A percentile compares a stretch with the other conserved stretches of the same genome.
Conservation (phyloP, 2,797 vertebrate genomes). For the Amblyopsis hoosieri region DNA sequence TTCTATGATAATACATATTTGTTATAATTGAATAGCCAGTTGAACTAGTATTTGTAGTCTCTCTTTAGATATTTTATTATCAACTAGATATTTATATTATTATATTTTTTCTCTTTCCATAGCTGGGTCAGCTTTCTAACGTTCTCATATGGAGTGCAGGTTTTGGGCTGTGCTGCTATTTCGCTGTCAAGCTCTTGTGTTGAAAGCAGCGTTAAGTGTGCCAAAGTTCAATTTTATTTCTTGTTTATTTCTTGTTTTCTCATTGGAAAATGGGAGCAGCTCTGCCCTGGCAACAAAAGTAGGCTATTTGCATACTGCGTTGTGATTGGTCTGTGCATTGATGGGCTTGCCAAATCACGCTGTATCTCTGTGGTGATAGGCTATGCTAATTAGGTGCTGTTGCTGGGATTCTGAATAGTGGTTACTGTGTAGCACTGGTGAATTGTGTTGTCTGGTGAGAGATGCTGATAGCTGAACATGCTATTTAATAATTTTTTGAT, state of each 20-base stretch:
- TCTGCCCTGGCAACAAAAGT: slow-evolving; percentile 99
- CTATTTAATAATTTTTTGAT: slow-evolving; percentile 89
- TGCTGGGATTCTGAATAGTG: slow-evolving; percentile 95
- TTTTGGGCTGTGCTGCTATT: slow-evolving; percentile 81
- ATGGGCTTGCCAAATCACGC: slow-evolving; percentile 89
- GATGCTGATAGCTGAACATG: slow-evolving; percentile 93
- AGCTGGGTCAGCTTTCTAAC: slow-evolving; percentile 79
- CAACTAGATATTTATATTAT: slow-evolving; percentile 69
- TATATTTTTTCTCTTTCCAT: slow-evolving; percentile 73
- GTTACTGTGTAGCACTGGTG: slow-evolving; percentile 90
- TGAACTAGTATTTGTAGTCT: slow-evolving; percentile 75
- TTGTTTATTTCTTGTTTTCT: slow-evolving; percentile 99
- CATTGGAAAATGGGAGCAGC: slow-evolving; percentile 95
- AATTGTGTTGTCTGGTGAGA: slow-evolving; percentile 96
- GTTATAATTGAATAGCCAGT: slow-evolving; percentile 34
- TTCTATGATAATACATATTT: slow-evolving; percentile 21
- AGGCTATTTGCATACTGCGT: slow-evolving; percentile 93
- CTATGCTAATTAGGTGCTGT: slow-evolving; percentile 99
- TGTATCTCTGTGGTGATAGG: slow-evolving; percentile 91
- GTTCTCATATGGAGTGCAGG: slow-evolving; percentile 77
- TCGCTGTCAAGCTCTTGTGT: slow-evolving; percentile 82
- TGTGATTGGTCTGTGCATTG: slow-evolving; percentile 88
- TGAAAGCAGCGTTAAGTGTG: slow-evolving; percentile 88
- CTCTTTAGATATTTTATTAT: slow-evolving; percentile 71
- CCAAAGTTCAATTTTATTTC: slow-evolving; percentile 97